Percentiles rank a stretch among this genome's conserved stretches.
These are phyloP conservation scores for Drosophila nr. fundita DNA, from an alignment of 2,888 invertebrate genomes.

Conservation along the genomic window DNA sequence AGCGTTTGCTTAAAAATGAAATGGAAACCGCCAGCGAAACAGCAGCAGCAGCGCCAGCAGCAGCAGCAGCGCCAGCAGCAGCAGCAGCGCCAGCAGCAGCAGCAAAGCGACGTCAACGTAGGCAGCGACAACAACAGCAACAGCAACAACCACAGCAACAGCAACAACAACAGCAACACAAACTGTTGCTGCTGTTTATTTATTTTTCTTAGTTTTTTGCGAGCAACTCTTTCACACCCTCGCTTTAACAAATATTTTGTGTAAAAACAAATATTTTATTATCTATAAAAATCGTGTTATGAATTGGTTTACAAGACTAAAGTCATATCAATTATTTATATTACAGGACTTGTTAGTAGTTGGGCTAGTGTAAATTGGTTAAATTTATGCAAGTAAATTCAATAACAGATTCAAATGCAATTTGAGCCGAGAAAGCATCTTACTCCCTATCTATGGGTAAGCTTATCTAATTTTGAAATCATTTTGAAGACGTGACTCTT, in stretches of 20 bases:
- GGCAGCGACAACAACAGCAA: conserved; percentile 16
- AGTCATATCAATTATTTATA: background rate
- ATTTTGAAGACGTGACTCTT: background rate
- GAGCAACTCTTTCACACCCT: conserved; percentile 41
- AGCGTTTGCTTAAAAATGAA: conserved; percentile 84
- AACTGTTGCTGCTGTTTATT: conserved; percentile 19
- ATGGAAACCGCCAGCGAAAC: conserved; percentile 73
- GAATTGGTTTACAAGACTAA: background rate
- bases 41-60: conserved; percentile 20
- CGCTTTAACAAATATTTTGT: background rate
- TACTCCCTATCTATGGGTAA: background rate
- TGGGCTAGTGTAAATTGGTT: background rate
- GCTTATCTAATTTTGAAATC: background rate
- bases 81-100: conserved; percentile 10
- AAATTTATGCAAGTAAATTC: background rate
- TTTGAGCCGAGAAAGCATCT: background rate
- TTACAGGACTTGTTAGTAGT: accelerated
- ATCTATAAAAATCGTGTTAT: background rate
- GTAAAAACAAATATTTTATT: background rate
- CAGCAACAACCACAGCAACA: conserved; percentile 8
- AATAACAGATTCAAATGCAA: background rate
- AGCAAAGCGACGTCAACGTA: conserved; percentile 1
- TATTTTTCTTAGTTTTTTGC: conserved; percentile 23
- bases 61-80: conserved; percentile 8
- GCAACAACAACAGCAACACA: conserved; percentile 4